Conservation (phyloP, 2,888 invertebrate genomes). For the Onthophagus sagittarius region DNA sequence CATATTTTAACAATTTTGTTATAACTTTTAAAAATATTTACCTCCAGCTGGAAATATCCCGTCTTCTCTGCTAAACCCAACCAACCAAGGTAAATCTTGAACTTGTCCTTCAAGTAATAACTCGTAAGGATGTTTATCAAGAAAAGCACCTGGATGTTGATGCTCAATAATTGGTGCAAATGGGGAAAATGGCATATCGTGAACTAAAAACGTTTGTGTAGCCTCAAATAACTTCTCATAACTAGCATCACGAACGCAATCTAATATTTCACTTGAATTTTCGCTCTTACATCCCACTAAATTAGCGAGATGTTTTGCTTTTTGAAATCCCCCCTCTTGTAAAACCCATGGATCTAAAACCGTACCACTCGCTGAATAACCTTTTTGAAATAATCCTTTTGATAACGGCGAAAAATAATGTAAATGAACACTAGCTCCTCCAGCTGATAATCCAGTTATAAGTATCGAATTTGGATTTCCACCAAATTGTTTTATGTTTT, state of each 20-base stretch:
- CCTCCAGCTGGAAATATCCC: conserved; percentile 68
- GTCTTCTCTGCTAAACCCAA: conserved; percentile 63
- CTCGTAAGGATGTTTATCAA: conserved; percentile 58
- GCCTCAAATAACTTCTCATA: conserved; percentile 55
- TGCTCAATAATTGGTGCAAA: conserved; percentile 65
- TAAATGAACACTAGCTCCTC: conserved; percentile 67
- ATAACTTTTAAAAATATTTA: conserved; percentile 34
- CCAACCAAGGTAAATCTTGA: conserved; percentile 62
- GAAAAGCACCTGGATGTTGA: conserved; percentile 46
- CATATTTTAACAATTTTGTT: background rate
- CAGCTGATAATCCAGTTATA: conserved; percentile 64
- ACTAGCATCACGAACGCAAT: conserved; percentile 59
- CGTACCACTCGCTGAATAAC: conserved; percentile 65
- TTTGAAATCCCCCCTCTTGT: conserved; percentile 53
- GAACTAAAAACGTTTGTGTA: conserved; percentile 20
- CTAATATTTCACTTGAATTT: conserved; percentile 54
- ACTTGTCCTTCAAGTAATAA: conserved; percentile 57
- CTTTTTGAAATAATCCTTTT: conserved; percentile 52
- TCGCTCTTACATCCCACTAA: conserved; percentile 58
- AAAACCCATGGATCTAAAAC: conserved; percentile 56
- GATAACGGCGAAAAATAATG: conserved; percentile 63
- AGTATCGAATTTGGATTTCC: conserved; percentile 65
- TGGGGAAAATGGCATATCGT: conserved; percentile 55
- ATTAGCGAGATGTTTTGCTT: conserved; percentile 56
- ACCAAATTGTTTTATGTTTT: conserved; percentile 63